phyloP scores from a whole-genome alignment of 2,888 invertebrate species.

The Meiosimyza platycephala region DNA sequence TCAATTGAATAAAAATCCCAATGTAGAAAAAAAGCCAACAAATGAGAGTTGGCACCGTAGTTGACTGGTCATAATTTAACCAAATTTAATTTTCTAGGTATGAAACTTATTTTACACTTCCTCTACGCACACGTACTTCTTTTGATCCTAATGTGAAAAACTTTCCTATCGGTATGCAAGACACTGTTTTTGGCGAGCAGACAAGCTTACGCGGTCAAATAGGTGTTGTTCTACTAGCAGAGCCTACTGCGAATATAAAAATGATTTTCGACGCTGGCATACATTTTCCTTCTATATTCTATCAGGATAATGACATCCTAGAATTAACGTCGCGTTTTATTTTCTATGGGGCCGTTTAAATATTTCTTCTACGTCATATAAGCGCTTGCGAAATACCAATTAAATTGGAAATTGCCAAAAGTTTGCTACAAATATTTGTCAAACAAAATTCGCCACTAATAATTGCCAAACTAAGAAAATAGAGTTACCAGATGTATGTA shows the following conservation, averaged over 20 bases:
- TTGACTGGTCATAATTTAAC: no score
- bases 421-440: constrained; percentile 68
- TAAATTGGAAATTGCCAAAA: constrained; percentile 69
- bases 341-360: constrained; percentile 69
- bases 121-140: constrained; percentile 66
- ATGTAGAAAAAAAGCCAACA: no score
- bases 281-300: constrained; percentile 69
- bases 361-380: constrained; percentile 70
- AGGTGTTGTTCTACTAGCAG: constrained; percentile 69
- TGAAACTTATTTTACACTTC: constrained; percentile 69
- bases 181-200: constrained; percentile 70
- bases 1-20: no score
- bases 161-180: constrained; percentile 70
- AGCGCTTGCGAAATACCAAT: constrained; percentile 67
- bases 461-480: constrained; percentile 69
- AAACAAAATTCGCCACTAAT: constrained; percentile 66
- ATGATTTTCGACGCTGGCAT: constrained; percentile 65
- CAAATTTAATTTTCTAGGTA: constrained; percentile 55
- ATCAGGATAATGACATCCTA: constrained; percentile 68
- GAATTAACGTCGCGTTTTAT: constrained; percentile 70
- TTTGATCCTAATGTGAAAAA: constrained; percentile 70
- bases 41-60: no score
- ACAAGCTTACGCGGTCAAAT: constrained; percentile 70
- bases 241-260: constrained; percentile 64
- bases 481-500: no score